These are phyloP conservation scores for Triops longicaudatus DNA, from an alignment of 1,140 invertebrate species.

Conservation along the genomic window DNA sequence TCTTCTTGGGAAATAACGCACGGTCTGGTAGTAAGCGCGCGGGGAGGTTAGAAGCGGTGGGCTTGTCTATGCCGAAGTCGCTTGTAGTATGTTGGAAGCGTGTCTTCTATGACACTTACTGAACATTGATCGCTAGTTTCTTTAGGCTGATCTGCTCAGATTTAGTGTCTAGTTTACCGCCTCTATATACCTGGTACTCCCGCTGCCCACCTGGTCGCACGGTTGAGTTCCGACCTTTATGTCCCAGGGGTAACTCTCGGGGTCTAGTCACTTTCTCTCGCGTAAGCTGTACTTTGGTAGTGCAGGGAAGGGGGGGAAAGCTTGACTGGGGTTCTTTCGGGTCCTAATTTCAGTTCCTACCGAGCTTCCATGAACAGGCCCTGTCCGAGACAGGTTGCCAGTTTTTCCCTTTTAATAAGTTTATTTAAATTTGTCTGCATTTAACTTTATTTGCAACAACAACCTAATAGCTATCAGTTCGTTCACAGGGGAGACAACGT, in stretches of 20 bases:
- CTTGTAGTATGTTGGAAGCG: not conserved
- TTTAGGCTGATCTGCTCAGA: conserved; percentile 29
- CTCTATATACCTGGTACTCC: conserved; percentile 23
- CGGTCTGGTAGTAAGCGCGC: not conserved
- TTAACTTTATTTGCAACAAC: no score
- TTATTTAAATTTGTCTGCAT: no score
- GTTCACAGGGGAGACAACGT: no score
- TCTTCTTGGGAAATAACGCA: not conserved
- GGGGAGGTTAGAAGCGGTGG: not conserved
- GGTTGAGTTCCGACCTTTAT: conserved; percentile 24
- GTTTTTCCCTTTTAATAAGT: conserved; percentile 22
- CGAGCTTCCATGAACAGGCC: conserved; percentile 21
- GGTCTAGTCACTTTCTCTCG: conserved; percentile 23
- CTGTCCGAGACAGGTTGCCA: conserved; percentile 25
- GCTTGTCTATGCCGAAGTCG: not conserved
- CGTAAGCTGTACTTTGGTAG: conserved; percentile 12
- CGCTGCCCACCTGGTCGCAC: conserved; percentile 28
- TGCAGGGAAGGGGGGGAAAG: conserved; percentile 19
- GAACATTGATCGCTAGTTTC: conserved; percentile 28
- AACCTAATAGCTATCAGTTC: no score
- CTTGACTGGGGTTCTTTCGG: conserved; percentile 18
- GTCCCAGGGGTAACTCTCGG: conserved; percentile 17
- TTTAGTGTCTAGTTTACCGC: conserved; percentile 24
- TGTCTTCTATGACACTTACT: conserved; percentile 26
- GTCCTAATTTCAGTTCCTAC: conserved; percentile 17